Evolutionary conservation across 2,113 vertebrate genomes (phyloP).

Genomic region (Empidonax alnorum): DNA sequence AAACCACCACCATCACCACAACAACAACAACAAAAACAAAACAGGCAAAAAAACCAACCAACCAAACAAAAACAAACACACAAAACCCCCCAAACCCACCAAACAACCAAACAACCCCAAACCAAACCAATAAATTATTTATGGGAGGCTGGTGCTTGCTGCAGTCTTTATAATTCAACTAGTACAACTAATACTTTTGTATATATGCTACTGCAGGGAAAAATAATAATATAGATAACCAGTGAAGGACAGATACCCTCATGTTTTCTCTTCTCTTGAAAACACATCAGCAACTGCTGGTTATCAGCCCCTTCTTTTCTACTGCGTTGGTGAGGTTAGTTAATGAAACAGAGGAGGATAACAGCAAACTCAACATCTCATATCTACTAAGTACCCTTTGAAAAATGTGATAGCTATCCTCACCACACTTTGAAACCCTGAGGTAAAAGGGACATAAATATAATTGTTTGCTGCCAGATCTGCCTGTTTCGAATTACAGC

Average conservation of each 20-base stretch:
- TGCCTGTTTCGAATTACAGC: background rate
- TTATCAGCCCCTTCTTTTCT: background rate
- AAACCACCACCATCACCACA: background rate
- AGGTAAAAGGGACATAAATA: background rate
- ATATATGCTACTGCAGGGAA: background rate
- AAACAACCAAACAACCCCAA: no score
- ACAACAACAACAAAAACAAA: no score
- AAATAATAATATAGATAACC: background rate
- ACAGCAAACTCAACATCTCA: background rate
- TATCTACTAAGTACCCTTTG: background rate
- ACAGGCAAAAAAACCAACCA: background rate
- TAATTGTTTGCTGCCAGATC: background rate
- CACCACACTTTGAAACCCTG: background rate
- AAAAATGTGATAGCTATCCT: background rate
- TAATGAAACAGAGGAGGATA: background rate
- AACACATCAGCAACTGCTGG: fast-evolving
- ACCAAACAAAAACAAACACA: no score
- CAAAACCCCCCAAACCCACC: background rate
- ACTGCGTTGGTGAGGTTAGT: background rate
- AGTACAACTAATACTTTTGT: background rate
- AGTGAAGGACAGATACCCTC: background rate
- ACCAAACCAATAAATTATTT: background rate
- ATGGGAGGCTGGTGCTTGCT: background rate
- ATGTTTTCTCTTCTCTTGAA: background rate
- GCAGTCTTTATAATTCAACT: background rate